phyloP scores from a whole-genome alignment of 1,140 invertebrate species.

The Mizuhopecten yessoensis region DNA sequence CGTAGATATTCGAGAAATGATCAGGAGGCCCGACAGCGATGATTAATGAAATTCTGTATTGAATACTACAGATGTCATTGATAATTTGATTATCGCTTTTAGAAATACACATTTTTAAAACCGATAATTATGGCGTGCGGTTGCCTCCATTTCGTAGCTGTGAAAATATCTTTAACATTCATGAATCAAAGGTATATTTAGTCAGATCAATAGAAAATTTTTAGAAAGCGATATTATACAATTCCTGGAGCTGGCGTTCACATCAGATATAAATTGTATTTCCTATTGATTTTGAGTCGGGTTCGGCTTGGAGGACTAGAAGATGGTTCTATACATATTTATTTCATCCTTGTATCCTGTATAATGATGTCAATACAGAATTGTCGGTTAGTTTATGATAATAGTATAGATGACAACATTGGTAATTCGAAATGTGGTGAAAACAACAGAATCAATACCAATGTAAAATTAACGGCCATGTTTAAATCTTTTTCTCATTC shows the following conservation, averaged over 20 bases:
- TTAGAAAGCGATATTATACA: neutral
- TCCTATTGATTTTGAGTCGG: neutral
- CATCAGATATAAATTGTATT: neutral
- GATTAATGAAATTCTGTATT: neutral
- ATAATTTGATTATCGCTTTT: neutral
- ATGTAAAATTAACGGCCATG: neutral
- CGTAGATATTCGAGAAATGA: neutral
- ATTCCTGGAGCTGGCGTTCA: neutral
- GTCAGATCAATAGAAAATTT: neutral
- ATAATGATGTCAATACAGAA: neutral
- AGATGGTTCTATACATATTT: neutral
- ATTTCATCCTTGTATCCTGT: neutral
- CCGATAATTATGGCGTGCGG: neutral
- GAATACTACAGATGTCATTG: neutral
- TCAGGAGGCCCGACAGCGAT: neutral
- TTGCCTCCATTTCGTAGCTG: neutral
- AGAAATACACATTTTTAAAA: neutral
- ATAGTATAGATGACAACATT: neutral
- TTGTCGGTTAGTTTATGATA: neutral
- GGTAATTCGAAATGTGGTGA: neutral
- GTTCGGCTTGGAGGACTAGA: neutral
- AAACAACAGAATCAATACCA: neutral
- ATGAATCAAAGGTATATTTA: neutral
- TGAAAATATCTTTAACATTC: neutral
- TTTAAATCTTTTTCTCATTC: neutral